Conservation (phyloP, 2,113 vertebrate genomes). For the Diphyllodes magnificus region DNA sequence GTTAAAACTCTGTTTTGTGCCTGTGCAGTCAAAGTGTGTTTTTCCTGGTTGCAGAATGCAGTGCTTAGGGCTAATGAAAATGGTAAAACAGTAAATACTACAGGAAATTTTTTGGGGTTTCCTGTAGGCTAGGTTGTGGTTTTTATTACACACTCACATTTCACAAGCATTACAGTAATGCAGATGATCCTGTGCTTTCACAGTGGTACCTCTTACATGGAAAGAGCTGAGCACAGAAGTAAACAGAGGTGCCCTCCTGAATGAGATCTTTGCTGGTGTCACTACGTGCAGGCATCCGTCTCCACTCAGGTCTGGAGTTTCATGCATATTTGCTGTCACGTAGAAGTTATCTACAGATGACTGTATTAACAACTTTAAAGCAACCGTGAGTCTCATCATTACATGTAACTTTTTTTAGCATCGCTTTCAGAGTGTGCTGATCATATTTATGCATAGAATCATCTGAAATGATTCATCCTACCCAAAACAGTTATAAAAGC, state of each 20-base stretch:
- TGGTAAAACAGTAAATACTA: background rate
- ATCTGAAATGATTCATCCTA: background rate
- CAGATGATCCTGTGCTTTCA: background rate
- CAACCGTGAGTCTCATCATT: background rate
- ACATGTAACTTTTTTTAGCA: background rate
- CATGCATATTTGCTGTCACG: background rate
- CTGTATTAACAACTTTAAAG: background rate
- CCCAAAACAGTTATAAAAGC: background rate
- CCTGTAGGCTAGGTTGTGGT: background rate
- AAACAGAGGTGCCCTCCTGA: background rate
- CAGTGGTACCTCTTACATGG: rapidly evolving
- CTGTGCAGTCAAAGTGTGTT: background rate
- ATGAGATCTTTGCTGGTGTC: background rate
- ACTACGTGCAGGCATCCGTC: background rate
- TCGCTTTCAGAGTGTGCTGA: background rate
- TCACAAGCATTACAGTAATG: background rate
- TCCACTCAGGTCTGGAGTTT: background rate
- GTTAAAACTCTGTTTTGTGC: background rate
- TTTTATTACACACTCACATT: background rate
- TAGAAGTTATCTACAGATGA: background rate
- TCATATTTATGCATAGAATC: background rate
- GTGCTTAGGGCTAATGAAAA: background rate
- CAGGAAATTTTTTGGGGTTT: background rate
- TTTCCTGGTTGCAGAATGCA: background rate
- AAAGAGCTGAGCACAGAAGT: background rate